Base-by-base conservation (phyloP, 2,888 invertebrate genomes). In the Osedax frankpressi region DNA sequence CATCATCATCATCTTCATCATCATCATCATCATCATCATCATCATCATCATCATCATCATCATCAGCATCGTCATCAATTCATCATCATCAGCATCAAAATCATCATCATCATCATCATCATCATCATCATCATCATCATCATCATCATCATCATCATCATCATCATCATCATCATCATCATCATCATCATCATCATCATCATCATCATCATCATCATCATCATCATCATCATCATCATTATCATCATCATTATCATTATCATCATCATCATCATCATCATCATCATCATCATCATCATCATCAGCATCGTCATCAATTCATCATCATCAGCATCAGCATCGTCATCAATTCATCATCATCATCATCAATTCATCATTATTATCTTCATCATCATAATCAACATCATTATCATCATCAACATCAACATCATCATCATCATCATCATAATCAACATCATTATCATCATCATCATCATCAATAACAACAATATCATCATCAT, bases 1-100 rank as follows among this genome's bases (percentile, higher is more conserved):
- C 69, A 63, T 73, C 59, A 62, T 69, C 73, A 63, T 70, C 70
- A 73, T 69, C 73, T 62, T 73, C 73, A 59, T 59, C 59, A 19
- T 59, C 59, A 59, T 59, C 59, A 59, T 59, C 59, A 59, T 19
- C n/a, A 59, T 59, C 59, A 59, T 59, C 59, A 59, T 59, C 30
- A 67, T 73, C 30, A 68, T 73, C 60, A 62, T 74, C 72, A 29
- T 74, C 74, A 25, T 74, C 68, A 60, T 73, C 72, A 60, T 73
- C 72, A 59, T 65, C 72, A 60, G 28, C 72, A 68, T 63, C 65
- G 30, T 74, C 72, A 30, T 73, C 65, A 59, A n/a, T n/a, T 0
- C 59, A 59, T 0, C 59, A 59, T 59, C 59, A 59, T 0, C 59
- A 59, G 14, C 59, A 59, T 0, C 59, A 59, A 19, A 14, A 59